Evolutionary conservation across 2,113 vertebrate genomes (phyloP), one percentile per base, ranked within the genome.

Genomic region (Ochotona princeps): DNA sequence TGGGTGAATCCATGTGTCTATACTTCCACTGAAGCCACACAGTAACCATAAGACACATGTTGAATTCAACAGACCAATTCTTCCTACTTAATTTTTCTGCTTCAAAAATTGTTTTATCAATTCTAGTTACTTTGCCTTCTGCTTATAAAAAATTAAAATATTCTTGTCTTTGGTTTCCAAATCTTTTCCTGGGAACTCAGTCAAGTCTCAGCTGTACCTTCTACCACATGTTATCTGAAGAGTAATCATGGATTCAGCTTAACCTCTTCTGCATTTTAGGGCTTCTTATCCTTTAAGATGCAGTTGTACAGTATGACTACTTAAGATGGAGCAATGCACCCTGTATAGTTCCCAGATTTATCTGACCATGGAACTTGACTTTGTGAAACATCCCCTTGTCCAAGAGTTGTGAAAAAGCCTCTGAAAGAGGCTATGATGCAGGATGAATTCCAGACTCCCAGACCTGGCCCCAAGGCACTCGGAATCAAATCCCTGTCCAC

Each of bases 381-480:
- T 87, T 70, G 26, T 49, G 35, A 86, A 70, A 75, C 11, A 70
- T 38, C 47, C 90, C 26, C 23, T 70, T 84, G 5, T 30, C 9
- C 32, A 69, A 47, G n/a, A 23, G 12, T 67, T 91, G 35, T 91
- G 54, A 89, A 38, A 49, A 73, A 82, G 38, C 20, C 30, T 86
- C 61, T 51, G 65, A 21, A 49, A 81, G 84, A 89, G 21, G 8
- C 21, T 30, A 79, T 12, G 17, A 57, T 63, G 20, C 3, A 54
- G 49, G 54, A 44, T 66, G 57, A 94, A 95, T 83, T 82, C 63
- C 81, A 78, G 78, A 83, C 49, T 74, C 9, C 61, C 60, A 23
- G 85, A 70, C 21, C 38, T 87, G 47, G 15, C 44, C 57, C 49
- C 73, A 84, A 30, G 28, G 25, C 38, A 51, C 32, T 35, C 25